Evolutionary conservation across 2,797 vertebrate genomes (phyloP).

Genomic region (Chelmon rostratus): DNA sequence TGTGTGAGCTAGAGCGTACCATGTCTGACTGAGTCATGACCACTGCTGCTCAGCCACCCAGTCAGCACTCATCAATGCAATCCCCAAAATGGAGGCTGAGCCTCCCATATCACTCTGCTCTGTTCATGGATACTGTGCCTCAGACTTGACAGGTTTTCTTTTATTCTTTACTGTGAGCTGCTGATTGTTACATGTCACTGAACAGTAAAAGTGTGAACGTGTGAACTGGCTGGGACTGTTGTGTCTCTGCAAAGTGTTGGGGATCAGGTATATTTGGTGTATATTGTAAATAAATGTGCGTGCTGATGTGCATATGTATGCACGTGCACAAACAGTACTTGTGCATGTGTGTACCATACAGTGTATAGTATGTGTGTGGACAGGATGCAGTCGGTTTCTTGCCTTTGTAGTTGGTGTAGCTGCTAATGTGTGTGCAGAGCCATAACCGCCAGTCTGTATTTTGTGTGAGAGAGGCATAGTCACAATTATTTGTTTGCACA

Average conservation of each 20-base stretch:
- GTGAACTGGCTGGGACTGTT: not conserved
- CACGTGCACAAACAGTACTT: not conserved
- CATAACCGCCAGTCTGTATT: conserved; percentile 34
- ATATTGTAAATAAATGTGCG: not conserved
- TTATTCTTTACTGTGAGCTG: conserved; percentile 22
- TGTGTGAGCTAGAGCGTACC: conserved; percentile 69
- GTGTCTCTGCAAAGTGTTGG: conserved; percentile 6
- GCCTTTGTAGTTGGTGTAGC: conserved; percentile 25
- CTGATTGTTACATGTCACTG: conserved; percentile 12
- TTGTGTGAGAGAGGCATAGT: conserved; percentile 29
- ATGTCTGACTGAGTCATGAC: conserved; percentile 78
- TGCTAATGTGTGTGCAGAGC: conserved; percentile 46
- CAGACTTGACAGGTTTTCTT: conserved; percentile 23
- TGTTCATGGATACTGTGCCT: conserved; percentile 6
- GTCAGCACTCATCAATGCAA: conserved; percentile 70
- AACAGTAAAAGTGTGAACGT: conserved; percentile 17
- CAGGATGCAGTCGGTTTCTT: conserved; percentile 12
- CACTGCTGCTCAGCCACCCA: conserved; percentile 74
- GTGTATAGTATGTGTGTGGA: conserved; percentile 1
- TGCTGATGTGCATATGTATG: not conserved
- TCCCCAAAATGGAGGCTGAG: conserved; percentile 75
- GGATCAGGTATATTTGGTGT: conserved; percentile 5
- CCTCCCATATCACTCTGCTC: conserved; percentile 41
- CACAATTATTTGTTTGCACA: conserved; percentile 27
- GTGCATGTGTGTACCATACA: not conserved